A percentile compares a stretch with the other conserved stretches of the same genome.
phyloP scores from a whole-genome alignment of 2,797 vertebrate genomes.

The Cryptoblepharus egeriae region DNA sequence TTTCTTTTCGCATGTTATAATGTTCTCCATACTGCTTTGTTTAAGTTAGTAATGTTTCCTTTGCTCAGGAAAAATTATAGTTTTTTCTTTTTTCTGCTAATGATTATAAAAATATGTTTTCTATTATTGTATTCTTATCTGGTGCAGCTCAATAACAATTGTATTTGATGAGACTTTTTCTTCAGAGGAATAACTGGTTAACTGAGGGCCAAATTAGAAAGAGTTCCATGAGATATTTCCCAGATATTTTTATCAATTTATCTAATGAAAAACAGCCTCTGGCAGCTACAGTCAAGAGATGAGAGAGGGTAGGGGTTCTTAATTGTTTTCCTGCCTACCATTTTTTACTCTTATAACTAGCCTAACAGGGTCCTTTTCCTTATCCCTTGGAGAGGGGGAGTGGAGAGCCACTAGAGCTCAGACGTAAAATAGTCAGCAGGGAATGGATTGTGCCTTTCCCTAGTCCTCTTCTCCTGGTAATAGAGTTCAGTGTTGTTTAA shows the following conservation, averaged over 20 bases:
- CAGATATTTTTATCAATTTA: not conserved
- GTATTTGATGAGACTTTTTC: not conserved
- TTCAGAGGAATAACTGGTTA: not conserved
- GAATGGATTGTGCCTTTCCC: not conserved
- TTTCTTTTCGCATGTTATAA: not conserved
- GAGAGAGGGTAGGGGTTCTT: not conserved
- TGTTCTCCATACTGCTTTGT: not conserved
- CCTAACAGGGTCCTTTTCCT: not conserved
- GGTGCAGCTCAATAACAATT: not conserved
- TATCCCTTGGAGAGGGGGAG: no score
- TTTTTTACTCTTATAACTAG: not conserved
- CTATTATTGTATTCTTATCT: not conserved
- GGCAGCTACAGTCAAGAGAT: not conserved
- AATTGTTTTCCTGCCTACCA: not conserved
- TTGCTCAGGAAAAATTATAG: not conserved
- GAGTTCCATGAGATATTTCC: not conserved
- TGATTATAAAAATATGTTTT: no score
- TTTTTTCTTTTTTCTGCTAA: no score
- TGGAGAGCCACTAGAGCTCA: not conserved
- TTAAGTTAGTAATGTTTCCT: accelerated
- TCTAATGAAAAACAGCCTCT: not conserved
- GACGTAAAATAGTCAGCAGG: not conserved
- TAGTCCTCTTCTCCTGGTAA: not conserved
- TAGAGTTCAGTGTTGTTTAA: not conserved
- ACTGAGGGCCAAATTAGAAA: not conserved